phyloP scores from a whole-genome alignment of 1,140 invertebrate species.

The Zaprionus kolodkinae region DNA sequence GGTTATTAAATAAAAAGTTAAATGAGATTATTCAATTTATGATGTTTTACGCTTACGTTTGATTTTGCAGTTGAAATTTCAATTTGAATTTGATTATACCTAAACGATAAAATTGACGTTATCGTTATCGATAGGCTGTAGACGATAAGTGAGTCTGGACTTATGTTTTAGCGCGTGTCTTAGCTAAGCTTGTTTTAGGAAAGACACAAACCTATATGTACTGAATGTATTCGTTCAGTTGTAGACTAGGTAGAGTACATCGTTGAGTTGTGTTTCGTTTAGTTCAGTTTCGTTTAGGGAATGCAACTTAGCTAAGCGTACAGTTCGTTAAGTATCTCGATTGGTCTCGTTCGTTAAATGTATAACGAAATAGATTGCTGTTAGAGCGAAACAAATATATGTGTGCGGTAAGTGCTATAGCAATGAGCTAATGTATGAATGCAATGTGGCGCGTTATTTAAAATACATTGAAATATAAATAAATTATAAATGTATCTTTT shows the following conservation, averaged over 20 bases:
- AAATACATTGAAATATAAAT: not conserved
- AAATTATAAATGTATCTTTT: not conserved
- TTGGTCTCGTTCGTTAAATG: not conserved
- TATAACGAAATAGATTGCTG: not conserved
- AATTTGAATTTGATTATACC: not conserved
- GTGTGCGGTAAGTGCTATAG: not conserved
- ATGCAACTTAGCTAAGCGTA: not conserved
- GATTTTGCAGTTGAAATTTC: not conserved
- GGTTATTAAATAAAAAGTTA: conserved; percentile 75
- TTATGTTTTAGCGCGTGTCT: not conserved
- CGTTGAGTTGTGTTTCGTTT: not conserved
- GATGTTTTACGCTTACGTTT: not conserved
- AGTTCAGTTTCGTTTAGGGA: not conserved
- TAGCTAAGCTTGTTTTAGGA: not conserved
- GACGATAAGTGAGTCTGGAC: not conserved
- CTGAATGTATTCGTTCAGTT: not conserved
- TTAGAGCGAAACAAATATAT: not conserved
- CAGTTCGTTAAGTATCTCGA: not conserved
- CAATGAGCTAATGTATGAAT: not conserved
- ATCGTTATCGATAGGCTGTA: not conserved
- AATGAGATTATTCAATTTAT: conserved; percentile 39
- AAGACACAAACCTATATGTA: not conserved
- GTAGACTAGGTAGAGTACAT: not conserved
- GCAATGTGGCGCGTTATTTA: not conserved
- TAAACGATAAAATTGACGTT: too few relatives aligned